Percentiles rank a stretch among this genome's conserved stretches.
Conservation (phyloP, 2,888 invertebrate genomes). For the Meloe dianella region DNA sequence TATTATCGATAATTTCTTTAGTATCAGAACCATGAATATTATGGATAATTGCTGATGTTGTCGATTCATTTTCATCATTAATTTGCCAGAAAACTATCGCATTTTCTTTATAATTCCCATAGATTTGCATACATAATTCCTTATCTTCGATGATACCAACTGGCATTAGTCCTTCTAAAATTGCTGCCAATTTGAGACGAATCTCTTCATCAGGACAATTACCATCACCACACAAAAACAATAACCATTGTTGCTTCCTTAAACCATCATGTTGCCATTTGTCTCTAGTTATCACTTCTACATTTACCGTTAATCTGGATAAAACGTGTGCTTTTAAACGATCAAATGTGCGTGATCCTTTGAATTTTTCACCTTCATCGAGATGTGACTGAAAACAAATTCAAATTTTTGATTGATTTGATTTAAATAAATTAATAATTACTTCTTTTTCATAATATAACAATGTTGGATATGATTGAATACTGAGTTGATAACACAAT, state of each 20-base stretch:
- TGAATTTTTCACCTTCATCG: constrained; percentile 66
- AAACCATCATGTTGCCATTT: constrained; percentile 54
- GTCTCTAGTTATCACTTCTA: constrained; percentile 56
- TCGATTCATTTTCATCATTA: constrained; percentile 37
- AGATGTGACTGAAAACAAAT: constrained; percentile 61
- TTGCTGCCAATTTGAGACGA: constrained; percentile 72
- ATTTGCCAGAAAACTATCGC: constrained; percentile 55
- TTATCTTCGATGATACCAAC: constrained; percentile 61
- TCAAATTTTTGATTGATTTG: constrained; percentile 17
- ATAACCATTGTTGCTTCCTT: constrained; percentile 61
- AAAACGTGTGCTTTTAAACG: constrained; percentile 70
- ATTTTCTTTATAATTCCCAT: constrained; percentile 46
- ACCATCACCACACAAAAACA: constrained; percentile 64
- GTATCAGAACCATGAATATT: constrained; percentile 55
- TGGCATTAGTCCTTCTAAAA: constrained; percentile 66
- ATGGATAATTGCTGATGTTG: constrained; percentile 39
- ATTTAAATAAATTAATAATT: constrained; percentile 14
- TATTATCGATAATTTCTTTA: constrained; percentile 65
- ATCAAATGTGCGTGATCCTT: constrained; percentile 66
- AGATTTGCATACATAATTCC: constrained; percentile 60
- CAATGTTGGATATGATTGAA: constrained; percentile 77
- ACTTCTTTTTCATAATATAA: constrained; percentile 66
- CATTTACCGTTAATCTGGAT: constrained; percentile 61
- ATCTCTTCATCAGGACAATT: constrained; percentile 64
- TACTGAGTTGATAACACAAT: constrained; percentile 76